Base-by-base conservation (phyloP, 2,888 invertebrate species). In the Eristalinus sepulchralis region DNA sequence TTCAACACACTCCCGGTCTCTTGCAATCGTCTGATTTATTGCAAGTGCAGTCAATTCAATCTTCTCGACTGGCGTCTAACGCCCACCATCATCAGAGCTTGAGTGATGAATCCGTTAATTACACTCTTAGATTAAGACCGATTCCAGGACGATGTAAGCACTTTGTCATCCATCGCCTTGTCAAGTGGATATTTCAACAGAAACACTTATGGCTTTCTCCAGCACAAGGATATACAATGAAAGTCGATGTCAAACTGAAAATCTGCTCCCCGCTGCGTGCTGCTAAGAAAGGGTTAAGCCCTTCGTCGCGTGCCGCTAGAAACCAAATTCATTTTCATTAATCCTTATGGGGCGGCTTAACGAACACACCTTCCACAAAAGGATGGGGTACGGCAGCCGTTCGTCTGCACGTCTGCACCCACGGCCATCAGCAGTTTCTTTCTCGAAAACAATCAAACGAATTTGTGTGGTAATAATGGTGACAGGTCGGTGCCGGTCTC, bases 51-150 rank as follows among this genome's bases (percentile, higher is more conserved):
- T 6, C n/a, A 17, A 2, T 1, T 5, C 47, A n/a, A 5, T 17
- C n/a, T 9, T 4, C 10, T 24, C n/a, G 6, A 11, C 57, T 13
- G 24, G 13, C 2, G 4, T 20, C 34, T 17, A 17, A 9, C 17
- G 17, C 17, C 31, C 34, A 33, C 9, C 20, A 11, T 63, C 62
- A 33, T 31, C 17, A 34, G 36, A 67, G 55, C 67, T 66, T 60
- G 66, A 80, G 67, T 73, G 72, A 80, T 80, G 62, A 60, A 59
- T 67, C 22, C 53, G 67, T 60, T 80, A 73, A 80, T 80, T 80
- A 73, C 67, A 47, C 27, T 71, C 57, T 64, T 36, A 31, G 53
- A 11, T 67, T 55, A 20, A 34, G 27, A 60, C 27, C 67, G 60
- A 24, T 55, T 67, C 67, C 8, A 47, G n/a, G 2, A 27, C 33